Conservation (phyloP, 2,797 vertebrate species). For the Cirrhinus molitorella region DNA sequence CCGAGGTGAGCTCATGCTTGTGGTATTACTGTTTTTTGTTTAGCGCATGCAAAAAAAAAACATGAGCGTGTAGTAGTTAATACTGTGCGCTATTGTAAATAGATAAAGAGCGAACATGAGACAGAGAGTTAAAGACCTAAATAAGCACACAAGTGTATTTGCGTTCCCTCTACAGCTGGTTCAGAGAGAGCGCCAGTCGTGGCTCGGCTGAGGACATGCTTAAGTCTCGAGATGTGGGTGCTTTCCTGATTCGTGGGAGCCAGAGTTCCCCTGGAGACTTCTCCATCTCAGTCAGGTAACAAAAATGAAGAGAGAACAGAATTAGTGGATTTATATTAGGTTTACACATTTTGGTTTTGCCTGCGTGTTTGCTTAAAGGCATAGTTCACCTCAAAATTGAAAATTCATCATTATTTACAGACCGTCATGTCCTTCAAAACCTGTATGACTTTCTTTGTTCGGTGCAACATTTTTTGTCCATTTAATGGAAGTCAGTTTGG, state of each 20-base stretch:
- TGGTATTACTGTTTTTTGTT: background rate
- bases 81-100: background rate
- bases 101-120: background rate
- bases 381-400: background rate
- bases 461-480: background rate
- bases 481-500: background rate
- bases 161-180: constrained; percentile 78
- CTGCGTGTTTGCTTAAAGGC: background rate
- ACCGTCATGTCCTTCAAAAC: background rate
- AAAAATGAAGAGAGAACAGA: background rate
- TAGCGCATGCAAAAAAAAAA: background rate
- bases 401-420: background rate
- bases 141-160: background rate
- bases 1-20: constrained; percentile 72
- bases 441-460: background rate
- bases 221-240: constrained; percentile 79
- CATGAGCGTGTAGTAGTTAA: background rate
- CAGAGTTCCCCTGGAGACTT: constrained; percentile 88
- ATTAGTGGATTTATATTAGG: background rate
- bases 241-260: constrained; percentile 86
- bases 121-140: background rate
- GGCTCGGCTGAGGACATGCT: constrained; percentile 81
- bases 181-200: constrained; percentile 81
- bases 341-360: background rate
- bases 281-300: constrained; percentile 88